A percentile compares a stretch with the other conserved stretches of the same genome.
Evolutionary conservation across 1,140 invertebrate genomes (phyloP).

Genomic region (Drosophila kikkawai): DNA sequence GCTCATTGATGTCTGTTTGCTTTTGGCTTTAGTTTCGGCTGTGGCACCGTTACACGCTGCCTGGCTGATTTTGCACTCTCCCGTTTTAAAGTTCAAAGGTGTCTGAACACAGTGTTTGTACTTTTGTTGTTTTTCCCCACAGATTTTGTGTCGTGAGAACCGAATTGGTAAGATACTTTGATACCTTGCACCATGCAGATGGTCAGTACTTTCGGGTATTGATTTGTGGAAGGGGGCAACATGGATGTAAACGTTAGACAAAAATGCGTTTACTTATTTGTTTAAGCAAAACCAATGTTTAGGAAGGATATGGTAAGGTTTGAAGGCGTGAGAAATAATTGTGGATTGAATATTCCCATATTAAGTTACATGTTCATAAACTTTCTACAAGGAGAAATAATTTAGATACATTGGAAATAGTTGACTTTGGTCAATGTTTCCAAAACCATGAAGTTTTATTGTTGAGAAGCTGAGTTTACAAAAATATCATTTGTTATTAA

Average conservation of each 20-base stretch:
- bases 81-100: constrained; percentile 82
- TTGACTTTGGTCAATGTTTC: too few relatives aligned
- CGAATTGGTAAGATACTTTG: constrained; percentile 52
- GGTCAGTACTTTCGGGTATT: constrained; percentile 30
- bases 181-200: constrained; percentile 29
- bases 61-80: constrained; percentile 66
- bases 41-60: constrained; percentile 43
- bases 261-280: not conserved
- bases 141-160: constrained; percentile 69
- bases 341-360: not conserved
- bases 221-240: not conserved
- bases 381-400: not conserved
- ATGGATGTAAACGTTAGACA: too few relatives aligned
- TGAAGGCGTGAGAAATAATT: constrained; percentile 3
- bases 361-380: not conserved
- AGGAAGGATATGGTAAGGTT: not conserved
- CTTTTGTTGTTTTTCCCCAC: constrained; percentile 18
- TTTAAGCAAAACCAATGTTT: too few relatives aligned
- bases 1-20: constrained; percentile 78
- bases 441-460: too few relatives aligned
- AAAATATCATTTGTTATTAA: too few relatives aligned
- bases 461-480: too few relatives aligned
- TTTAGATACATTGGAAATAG: too few relatives aligned
- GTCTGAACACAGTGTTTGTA: constrained; percentile 44
- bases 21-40: constrained; percentile 56